These are phyloP conservation scores for Actinopyga echinites DNA, from an alignment of 53 echinoderm and acorn worm genomes.

Conservation along the genomic window DNA sequence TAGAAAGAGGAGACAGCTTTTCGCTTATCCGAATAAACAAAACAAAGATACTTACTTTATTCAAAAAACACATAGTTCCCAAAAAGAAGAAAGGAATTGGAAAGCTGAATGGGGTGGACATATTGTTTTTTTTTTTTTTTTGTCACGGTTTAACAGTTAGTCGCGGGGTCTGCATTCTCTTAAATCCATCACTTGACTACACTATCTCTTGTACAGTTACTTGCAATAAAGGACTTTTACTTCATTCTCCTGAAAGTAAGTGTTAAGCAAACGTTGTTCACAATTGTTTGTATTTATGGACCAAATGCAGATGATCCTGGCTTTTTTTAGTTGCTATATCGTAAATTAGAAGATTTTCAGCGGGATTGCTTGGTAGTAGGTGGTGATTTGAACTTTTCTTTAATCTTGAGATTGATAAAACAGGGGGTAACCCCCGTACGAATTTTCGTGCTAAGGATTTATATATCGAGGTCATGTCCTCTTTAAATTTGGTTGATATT, in stretches of 20 bases:
- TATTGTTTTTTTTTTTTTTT: not conserved
- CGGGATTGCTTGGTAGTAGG: not conserved
- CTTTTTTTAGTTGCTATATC: not conserved
- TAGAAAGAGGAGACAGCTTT: too few species aligned
- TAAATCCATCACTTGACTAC: not conserved
- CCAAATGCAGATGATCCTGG: not conserved
- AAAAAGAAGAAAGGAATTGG: too few species aligned
- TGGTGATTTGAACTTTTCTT: not conserved
- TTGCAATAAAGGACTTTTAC: not conserved
- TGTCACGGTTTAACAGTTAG: too few species aligned
- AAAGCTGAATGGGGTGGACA: too few species aligned
- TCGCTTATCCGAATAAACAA: too few species aligned
- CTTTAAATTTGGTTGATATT: constrained; percentile 4
- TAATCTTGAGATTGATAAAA: constrained; percentile 3
- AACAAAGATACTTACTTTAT: too few species aligned
- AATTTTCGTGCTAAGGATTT: not conserved
- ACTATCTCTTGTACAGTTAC: not conserved
- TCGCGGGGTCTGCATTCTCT: too few species aligned
- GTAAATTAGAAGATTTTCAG: not conserved
- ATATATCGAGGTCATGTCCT: not conserved
- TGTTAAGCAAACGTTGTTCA: not conserved
- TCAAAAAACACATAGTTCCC: too few species aligned
- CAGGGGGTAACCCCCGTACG: not conserved
- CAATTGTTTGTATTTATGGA: not conserved
- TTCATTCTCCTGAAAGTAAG: not conserved